These are phyloP conservation scores for Leptinotarsa texana DNA, from an alignment of 1,140 invertebrate genomes.

Conservation along the genomic window DNA sequence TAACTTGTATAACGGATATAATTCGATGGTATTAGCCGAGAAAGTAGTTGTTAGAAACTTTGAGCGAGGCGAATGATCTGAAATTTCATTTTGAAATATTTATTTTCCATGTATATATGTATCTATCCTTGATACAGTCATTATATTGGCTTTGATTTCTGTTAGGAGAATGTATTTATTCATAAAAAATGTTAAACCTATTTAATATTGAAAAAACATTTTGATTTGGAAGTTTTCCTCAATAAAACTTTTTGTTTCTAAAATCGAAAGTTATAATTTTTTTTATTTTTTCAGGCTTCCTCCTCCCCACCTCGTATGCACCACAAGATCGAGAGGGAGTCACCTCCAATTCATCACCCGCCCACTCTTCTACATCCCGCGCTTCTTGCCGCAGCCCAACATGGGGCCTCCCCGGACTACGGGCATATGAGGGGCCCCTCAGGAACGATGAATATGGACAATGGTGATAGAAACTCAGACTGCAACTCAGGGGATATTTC, in stretches of 20 bases:
- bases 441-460: slow-evolving; percentile 67
- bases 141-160: too few species aligned
- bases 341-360: slow-evolving; percentile 77
- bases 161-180: too few species aligned
- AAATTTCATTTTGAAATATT: too few species aligned
- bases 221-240: too few species aligned
- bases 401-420: slow-evolving; percentile 76
- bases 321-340: slow-evolving; percentile 73
- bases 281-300: slow-evolving; percentile 50
- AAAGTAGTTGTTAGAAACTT: too few species aligned
- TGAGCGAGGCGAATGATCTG: too few species aligned
- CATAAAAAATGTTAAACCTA: too few species aligned
- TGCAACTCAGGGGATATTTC: slow-evolving; percentile 85
- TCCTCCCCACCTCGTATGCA: slow-evolving; percentile 60
- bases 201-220: too few species aligned
- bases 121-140: too few species aligned
- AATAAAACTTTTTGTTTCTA: background rate
- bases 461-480: slow-evolving; percentile 81
- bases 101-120: too few species aligned
- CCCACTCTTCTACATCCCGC: slow-evolving; percentile 79
- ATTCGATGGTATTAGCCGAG: too few species aligned
- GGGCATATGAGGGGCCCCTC: slow-evolving; percentile 64
- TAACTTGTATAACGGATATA: too few species aligned
- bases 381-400: slow-evolving; percentile 76
- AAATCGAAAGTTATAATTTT: background rate